Conservation (phyloP, 2,113 vertebrate species). For the Meleagris gallopavo region DNA sequence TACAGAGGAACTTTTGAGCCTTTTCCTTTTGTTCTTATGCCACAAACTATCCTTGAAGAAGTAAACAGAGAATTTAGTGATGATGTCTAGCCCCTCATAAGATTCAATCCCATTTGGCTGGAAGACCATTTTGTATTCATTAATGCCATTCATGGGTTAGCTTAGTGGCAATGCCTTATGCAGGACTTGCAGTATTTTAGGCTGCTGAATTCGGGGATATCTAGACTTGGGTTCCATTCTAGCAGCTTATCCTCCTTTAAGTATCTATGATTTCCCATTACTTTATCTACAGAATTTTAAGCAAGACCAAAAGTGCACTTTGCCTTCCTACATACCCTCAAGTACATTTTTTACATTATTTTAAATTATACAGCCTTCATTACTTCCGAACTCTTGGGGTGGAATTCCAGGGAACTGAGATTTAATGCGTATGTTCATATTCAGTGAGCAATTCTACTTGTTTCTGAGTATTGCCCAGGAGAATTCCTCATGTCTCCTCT, state of each 20-base stretch:
- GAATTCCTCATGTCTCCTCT: slow-evolving; percentile 1
- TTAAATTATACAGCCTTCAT: background rate
- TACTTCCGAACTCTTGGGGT: slow-evolving; percentile 5
- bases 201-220: background rate
- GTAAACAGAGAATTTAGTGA: background rate
- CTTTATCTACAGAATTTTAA: background rate
- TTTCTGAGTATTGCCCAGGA: slow-evolving; percentile 17
- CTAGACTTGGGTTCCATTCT: background rate
- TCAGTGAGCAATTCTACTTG: slow-evolving; percentile 38
- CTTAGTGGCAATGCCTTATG: background rate
- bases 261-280: background rate
- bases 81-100: background rate
- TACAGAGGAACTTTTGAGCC: background rate
- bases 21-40: background rate
- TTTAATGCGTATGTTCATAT: slow-evolving; percentile 22
- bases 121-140: background rate
- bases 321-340: background rate
- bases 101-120: background rate
- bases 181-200: background rate
- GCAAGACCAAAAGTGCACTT: background rate
- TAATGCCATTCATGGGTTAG: background rate
- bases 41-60: background rate
- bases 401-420: slow-evolving; percentile 48
- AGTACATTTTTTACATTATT: slow-evolving; percentile 4
- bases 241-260: background rate